A percentile compares a stretch with the other conserved stretches of the same genome.
Evolutionary conservation across 2,797 vertebrate species (phyloP).

Genomic region (Agapornis canus): DNA sequence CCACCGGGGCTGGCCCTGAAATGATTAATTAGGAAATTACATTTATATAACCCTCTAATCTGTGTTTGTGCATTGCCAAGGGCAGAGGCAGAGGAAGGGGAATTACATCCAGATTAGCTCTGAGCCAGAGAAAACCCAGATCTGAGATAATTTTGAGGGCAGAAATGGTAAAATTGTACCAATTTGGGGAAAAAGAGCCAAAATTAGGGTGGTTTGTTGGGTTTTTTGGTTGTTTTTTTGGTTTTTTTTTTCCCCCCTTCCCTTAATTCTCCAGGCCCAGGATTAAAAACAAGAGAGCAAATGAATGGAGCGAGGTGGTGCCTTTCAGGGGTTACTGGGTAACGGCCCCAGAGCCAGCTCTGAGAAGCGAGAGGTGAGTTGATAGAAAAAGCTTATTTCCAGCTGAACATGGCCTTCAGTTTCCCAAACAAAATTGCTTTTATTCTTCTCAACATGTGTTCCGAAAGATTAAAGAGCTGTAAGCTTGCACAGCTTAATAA

Average conservation of each 20-base stretch:
- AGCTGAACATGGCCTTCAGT: slow-evolving; percentile 83
- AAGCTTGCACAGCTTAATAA: slow-evolving; percentile 84
- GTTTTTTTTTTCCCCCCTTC: not conserved
- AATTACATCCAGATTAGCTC: slow-evolving; percentile 80
- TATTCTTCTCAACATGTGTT: slow-evolving; percentile 92
- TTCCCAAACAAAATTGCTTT: slow-evolving; percentile 92
- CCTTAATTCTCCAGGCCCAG: not conserved
- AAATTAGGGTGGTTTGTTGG: not conserved
- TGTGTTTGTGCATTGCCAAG: slow-evolving; percentile 68
- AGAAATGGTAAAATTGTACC: not conserved
- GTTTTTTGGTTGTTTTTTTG: too few species aligned
- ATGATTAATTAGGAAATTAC: slow-evolving; percentile 81
- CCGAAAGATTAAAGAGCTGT: slow-evolving; percentile 86
- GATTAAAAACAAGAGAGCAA: not conserved
- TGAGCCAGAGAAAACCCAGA: slow-evolving; percentile 71
- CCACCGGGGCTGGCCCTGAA: slow-evolving; percentile 25
- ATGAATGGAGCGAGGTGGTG: not conserved
- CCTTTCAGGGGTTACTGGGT: not conserved
- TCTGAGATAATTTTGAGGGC: slow-evolving; percentile 72
- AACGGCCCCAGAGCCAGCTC: not conserved
- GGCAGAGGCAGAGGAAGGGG: slow-evolving; percentile 70
- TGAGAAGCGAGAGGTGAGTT: slow-evolving; percentile 75
- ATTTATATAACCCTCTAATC: slow-evolving; percentile 81
- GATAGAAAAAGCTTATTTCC: slow-evolving; percentile 84
- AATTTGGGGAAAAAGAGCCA: not conserved